phyloP scores from a whole-genome alignment of 2,888 invertebrate species.

The Baccha elongata region DNA sequence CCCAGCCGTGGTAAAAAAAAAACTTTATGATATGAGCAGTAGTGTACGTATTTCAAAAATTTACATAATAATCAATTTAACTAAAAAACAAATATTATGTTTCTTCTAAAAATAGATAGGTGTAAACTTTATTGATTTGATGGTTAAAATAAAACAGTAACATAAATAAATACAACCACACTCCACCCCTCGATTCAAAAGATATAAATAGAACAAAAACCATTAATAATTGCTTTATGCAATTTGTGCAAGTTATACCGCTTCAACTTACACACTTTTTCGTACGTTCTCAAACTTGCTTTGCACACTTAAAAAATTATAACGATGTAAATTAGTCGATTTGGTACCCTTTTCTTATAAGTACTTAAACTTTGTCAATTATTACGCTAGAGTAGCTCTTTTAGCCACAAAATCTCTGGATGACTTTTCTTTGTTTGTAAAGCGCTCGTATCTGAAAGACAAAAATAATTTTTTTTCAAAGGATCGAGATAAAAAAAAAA shows the following conservation, averaged over 20 bases:
- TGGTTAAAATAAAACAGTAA: slow-evolving; percentile 12
- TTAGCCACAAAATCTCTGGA: slow-evolving; percentile 84
- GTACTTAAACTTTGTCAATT: neutral
- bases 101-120: slow-evolving; percentile 41
- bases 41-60: too few species aligned
- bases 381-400: slow-evolving; percentile 85
- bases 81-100: too few species aligned
- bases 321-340: neutral
- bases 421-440: slow-evolving; percentile 84
- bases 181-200: neutral
- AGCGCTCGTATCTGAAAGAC: slow-evolving; percentile 85
- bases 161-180: slow-evolving; percentile 56
- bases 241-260: slow-evolving; percentile 20
- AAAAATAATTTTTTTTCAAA: too few species aligned
- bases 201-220: slow-evolving; percentile 10
- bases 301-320: neutral
- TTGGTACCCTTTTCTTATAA: slow-evolving; percentile 2
- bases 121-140: slow-evolving; percentile 16
- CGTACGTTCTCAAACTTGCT: neutral
- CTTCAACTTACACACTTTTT: slow-evolving; percentile 26
- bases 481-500: slow-evolving; percentile 19
- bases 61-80: too few species aligned
- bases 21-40: too few species aligned
- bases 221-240: slow-evolving; percentile 17
- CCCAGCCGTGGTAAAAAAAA: too few species aligned